Evolutionary conservation across 1,140 invertebrate species (phyloP), one percentile per base, ranked within the genome.

Genomic region (Sesamia nonagrioides): DNA sequence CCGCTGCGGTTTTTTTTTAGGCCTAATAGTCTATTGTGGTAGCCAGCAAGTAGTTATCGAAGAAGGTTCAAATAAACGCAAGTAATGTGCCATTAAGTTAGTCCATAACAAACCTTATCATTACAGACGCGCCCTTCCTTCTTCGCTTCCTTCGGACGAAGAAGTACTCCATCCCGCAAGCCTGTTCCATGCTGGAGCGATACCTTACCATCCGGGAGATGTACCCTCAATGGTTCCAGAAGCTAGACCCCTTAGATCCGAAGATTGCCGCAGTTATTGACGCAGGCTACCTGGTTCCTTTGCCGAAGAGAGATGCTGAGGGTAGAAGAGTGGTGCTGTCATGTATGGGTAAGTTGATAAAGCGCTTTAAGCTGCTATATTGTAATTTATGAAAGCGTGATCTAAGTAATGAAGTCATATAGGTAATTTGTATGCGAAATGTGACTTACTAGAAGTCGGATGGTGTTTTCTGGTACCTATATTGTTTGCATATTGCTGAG

Each of bases 161-260:
- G 89, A 98, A 98, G 89, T 98, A 98, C 89, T 97, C 97, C 50
- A 96, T 98, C 15, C 97, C 97, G 0, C 95, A 97, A 85, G 97
- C 98, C 0, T 97, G 98, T 85, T 97, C 97, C 61, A 97, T 98
- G 96, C 91, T 99, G 58, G 97, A 98, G 88, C 96, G 97, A 15
- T 99, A 98, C 88, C 95, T 98, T 15, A 97, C 97, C 7, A 97
- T 98, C 75, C 96, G 97, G 21, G 97, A 97, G 85, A 91, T 97
- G 68, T 97, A 98, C 87, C 97, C 98, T 0, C 96, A 97, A 15
- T 98, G 98, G 97, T 98, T 98, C 93, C 96, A 96, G 79, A 97
- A 97, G 60, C 92, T 98, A 18, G 97, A 98, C 84, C 96, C 97
- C 72, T 91, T 97, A 9, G 97, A 97, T 76, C 96, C 97, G 0